Percentiles rank a stretch among this genome's conserved stretches.
Conservation (phyloP, 1,140 invertebrate genomes). For the Globodera rostochiensis region DNA sequence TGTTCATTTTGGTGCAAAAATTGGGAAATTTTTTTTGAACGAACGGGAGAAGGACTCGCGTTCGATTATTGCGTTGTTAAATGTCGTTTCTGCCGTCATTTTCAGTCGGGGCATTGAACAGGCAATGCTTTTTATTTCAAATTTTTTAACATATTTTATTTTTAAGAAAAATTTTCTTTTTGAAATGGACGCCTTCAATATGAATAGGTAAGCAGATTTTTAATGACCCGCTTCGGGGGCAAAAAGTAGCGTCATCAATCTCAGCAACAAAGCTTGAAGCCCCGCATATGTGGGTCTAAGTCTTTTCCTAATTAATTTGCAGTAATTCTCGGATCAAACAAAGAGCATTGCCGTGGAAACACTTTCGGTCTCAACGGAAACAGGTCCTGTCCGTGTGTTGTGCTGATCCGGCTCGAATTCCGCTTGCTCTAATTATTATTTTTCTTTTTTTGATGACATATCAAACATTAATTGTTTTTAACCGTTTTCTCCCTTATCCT, state of each 20-base stretch:
- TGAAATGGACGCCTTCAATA: constrained; percentile 71
- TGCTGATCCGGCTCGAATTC: no score
- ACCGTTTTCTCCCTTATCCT: no score
- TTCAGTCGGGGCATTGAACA: constrained; percentile 35
- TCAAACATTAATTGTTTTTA: no score
- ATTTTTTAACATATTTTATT: not conserved
- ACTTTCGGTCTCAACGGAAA: constrained; percentile 36
- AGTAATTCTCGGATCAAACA: no score
- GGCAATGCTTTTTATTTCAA: constrained; percentile 9
- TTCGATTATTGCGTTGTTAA: constrained; percentile 72
- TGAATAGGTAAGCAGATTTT: constrained; percentile 72
- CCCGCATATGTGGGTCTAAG: no score
- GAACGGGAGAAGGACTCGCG: constrained; percentile 77
- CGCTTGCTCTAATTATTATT: no score
- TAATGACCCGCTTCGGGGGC: constrained; percentile 67
- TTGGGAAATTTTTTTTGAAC: constrained; percentile 72
- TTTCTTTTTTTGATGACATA: not conserved
- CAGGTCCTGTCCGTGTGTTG: constrained; percentile 66
- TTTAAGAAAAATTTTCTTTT: constrained; percentile 54
- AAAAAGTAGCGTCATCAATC: no score
- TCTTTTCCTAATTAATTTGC: no score
- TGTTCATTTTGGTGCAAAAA: constrained; percentile 70
- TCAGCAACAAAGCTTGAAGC: no score
- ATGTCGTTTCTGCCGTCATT: constrained; percentile 61
- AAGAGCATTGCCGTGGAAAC: not conserved